A percentile compares a stretch with the other conserved stretches of the same genome.
Conservation (phyloP, 2,888 invertebrate genomes). For the Aleiodes alternator region DNA sequence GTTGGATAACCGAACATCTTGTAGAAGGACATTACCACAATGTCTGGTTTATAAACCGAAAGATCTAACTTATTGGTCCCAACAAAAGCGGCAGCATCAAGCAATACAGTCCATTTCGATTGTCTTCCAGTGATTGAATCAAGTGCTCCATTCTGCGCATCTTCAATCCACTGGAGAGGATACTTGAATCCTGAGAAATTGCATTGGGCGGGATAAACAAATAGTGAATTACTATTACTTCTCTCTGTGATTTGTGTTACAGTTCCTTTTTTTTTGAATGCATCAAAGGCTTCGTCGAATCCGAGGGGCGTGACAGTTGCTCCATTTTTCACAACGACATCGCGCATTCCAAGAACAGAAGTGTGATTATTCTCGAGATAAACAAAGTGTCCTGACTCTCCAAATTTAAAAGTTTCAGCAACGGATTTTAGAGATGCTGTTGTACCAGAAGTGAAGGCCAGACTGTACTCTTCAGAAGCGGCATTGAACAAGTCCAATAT, state of each 20-base stretch:
- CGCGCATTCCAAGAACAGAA: constrained; percentile 94
- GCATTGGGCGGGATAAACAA: constrained; percentile 94
- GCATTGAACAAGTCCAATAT: constrained; percentile 92
- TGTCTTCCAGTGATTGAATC: constrained; percentile 74
- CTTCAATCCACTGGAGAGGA: constrained; percentile 84
- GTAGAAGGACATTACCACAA: constrained; percentile 95
- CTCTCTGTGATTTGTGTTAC: constrained; percentile 13
- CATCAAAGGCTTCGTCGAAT: constrained; percentile 78
- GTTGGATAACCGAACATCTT: constrained; percentile 98
- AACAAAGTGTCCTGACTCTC: constrained; percentile 81
- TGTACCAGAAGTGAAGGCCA: constrained; percentile 97
- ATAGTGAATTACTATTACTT: constrained; percentile 78
- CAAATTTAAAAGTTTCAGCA: constrained; percentile 87
- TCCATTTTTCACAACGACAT: constrained; percentile 80
- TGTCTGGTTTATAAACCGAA: constrained; percentile 85
- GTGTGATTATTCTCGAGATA: constrained; percentile 96
- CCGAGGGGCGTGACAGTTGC: constrained; percentile 79
- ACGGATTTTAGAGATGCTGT: constrained; percentile 90
- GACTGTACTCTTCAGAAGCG: constrained; percentile 85
- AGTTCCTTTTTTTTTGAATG: constrained; percentile 72
- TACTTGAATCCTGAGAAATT: constrained; percentile 97
- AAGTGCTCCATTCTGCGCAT: constrained; percentile 80
- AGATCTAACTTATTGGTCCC: constrained; percentile 88
- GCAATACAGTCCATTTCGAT: constrained; percentile 82
- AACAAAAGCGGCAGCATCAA: constrained; percentile 92